These are phyloP conservation scores for Oreochromis niloticus DNA, from an alignment of 2,113 vertebrate genomes.

Conservation along the genomic window DNA sequence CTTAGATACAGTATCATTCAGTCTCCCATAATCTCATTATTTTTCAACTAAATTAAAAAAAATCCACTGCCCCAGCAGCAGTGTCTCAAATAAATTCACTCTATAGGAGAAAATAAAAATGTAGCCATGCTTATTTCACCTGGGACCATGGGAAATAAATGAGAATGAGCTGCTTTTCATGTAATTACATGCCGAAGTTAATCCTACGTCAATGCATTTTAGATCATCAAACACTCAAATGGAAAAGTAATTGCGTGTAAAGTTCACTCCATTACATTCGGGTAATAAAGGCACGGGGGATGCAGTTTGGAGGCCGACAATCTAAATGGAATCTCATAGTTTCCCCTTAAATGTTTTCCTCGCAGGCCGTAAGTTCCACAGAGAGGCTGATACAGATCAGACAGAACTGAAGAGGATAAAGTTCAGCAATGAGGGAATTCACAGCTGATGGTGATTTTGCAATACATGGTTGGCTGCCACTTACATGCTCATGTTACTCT, in stretches of 20 bases:
- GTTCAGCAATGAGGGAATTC: conserved; percentile 25
- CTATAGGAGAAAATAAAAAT: not conserved
- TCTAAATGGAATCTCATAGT: conserved; percentile 57
- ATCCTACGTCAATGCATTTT: not conserved
- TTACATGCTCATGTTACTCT: not conserved
- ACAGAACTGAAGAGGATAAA: conserved; percentile 33
- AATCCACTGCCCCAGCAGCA: not conserved
- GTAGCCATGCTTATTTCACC: not conserved
- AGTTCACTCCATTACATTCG: conserved; percentile 2
- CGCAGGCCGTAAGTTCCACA: not conserved
- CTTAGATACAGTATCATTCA: not conserved
- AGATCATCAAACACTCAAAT: conserved; percentile 19
- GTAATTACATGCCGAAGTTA: not conserved
- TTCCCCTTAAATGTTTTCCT: conserved; percentile 34
- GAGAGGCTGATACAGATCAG: conserved; percentile 43
- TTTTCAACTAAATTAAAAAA: not conserved
- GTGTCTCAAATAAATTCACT: not conserved
- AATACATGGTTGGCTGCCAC: not conserved
- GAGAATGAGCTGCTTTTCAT: not conserved
- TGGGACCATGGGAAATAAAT: not conserved
- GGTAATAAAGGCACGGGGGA: conserved; percentile 32
- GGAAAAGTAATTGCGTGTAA: conserved; percentile 33
- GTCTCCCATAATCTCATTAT: not conserved
- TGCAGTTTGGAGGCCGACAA: conserved; percentile 13
- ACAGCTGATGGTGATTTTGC: not conserved